Evolutionary conservation across 1,140 invertebrate genomes (phyloP).

Genomic region (Anadara kagoshimensis): DNA sequence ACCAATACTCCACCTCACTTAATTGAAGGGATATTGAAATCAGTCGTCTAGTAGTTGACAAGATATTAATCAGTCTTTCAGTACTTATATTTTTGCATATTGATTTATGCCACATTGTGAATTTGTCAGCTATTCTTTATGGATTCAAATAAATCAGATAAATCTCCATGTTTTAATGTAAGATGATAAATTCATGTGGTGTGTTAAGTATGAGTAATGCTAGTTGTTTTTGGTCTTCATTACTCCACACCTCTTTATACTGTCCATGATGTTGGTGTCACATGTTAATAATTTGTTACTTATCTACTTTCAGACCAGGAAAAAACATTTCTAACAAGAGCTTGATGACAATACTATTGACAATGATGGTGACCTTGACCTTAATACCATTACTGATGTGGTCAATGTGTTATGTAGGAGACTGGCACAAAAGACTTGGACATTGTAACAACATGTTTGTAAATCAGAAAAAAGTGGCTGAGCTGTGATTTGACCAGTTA

Average conservation of each 20-base stretch:
- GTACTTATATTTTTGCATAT: neutral
- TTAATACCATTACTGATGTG: constrained; percentile 54
- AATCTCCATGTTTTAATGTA: no score
- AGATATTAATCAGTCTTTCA: no score
- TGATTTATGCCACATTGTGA: neutral
- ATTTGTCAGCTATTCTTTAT: no score
- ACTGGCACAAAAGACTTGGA: constrained; percentile 55
- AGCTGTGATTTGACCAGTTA: no score
- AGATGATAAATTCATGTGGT: no score
- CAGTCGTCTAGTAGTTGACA: no score
- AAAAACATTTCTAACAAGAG: constrained; percentile 35
- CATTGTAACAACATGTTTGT: constrained; percentile 62
- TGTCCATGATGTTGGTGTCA: neutral
- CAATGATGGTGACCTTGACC: constrained; percentile 52
- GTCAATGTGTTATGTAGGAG: constrained; percentile 59
- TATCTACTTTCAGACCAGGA: constrained; percentile 45
- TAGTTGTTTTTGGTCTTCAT: no score
- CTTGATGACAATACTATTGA: constrained; percentile 55
- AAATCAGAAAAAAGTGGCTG: neutral
- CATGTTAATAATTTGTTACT: neutral
- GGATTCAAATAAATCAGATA: no score
- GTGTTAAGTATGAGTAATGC: no score
- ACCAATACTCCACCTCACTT: neutral
- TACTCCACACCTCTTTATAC: no score
- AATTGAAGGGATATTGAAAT: neutral